phyloP scores from a whole-genome alignment of 2,888 invertebrate species.

The Desoria tigrina region DNA sequence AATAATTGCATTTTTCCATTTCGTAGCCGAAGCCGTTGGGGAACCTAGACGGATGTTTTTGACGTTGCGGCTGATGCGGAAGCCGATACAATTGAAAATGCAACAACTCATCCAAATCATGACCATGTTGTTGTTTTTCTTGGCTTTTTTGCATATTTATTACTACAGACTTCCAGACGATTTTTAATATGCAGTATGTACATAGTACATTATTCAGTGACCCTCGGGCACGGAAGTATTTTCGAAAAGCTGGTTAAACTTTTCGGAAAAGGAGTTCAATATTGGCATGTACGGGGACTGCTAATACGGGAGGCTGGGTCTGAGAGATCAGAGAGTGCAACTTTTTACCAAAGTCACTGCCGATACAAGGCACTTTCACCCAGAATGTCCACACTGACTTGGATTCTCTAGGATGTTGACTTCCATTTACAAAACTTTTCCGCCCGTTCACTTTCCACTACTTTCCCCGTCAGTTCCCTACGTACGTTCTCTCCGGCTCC shows the following conservation, averaged over 20 bases:
- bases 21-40: not conserved
- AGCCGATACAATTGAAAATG: not conserved
- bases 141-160: not conserved
- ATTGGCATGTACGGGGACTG: too few relatives aligned
- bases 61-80: not conserved
- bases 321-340: too few relatives aligned
- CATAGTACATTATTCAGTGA: not conserved
- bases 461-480: not conserved
- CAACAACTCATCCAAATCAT: too few relatives aligned
- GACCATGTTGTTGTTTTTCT: not conserved
- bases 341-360: not conserved
- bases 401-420: too few relatives aligned
- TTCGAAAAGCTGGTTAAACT: too few relatives aligned
- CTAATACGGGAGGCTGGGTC: too few relatives aligned
- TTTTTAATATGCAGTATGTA: constrained; percentile 1
- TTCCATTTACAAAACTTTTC: not conserved
- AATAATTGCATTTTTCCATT: too few relatives aligned
- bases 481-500: not conserved
- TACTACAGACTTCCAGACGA: not conserved
- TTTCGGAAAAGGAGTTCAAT: too few relatives aligned
- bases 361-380: constrained; percentile 8
- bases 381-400: not conserved
- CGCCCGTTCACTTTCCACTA: constrained; percentile 1
- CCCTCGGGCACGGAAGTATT: not conserved
- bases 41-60: constrained; percentile 7